Evolutionary conservation across 2,113 vertebrate species (phyloP), one percentile per base, ranked within the genome.

Genomic region (Merops nubicus): DNA sequence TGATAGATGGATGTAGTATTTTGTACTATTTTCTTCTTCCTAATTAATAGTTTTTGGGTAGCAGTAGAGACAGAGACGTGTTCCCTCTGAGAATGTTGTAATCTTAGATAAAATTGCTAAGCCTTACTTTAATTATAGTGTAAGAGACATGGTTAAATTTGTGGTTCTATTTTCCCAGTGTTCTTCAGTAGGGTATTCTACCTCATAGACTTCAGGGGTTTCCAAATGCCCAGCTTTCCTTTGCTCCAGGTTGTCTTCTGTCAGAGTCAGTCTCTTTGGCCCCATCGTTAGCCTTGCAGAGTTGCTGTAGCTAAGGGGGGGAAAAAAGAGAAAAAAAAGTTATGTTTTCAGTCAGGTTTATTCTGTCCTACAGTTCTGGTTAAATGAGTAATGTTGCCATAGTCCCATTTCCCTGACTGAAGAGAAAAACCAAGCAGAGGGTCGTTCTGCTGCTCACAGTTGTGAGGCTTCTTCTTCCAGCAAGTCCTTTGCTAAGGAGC

Each of bases 361-460:
- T 92, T 93, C 62, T 76, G 20, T 82, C 48, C 74, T 82, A 65
- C 56, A 87, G 1, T 81, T 95, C 65, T 93, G 69, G 69, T 82
- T 88, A 95, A 93, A 76, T 85, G 77, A 64, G 76, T 56, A 79
- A 65, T 84, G 68, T 50, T 69, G 88, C 51, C 57, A 36, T 85
- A 36, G 70, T 88, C 88, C 67, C 38, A 31, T 88, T 93, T 97
- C 62, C 78, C 88, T 56, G 70, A 76, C 0, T 69, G 67, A 91
- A 93, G 78, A 72, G 77, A 90, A 96, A 62, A n/a, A n/a, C n/a
- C 51, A 76, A 64, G 42, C 79, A 95, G 89, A 78, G 89, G 82
- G 91, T 82, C 75, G 23, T 62, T 96, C 59, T 57, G 74, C 72
- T 83, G 50, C 59, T 95, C 74, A 42, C 50, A 68, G 85, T 96